Conservation (phyloP, 2,888 invertebrate genomes). For the Drosophila yooni region DNA sequence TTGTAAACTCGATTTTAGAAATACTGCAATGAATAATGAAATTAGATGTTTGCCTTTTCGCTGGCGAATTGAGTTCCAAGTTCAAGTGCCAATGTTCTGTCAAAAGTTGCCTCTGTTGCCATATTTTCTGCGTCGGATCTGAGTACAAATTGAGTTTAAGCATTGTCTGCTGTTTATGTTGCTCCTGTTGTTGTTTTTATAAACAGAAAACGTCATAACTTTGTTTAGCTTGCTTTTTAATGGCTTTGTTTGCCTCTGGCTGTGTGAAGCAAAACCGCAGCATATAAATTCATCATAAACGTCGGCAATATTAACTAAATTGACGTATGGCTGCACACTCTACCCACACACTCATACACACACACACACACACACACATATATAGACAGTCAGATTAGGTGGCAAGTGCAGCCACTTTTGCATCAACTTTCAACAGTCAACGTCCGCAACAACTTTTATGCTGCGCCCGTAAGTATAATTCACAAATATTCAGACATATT, state of each 20-base stretch:
- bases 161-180: conserved; percentile 23
- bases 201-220: conserved; percentile 65
- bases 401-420: conserved; percentile 37
- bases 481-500: not conserved
- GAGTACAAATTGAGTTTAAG: conserved; percentile 68
- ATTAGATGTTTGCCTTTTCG: conserved; percentile 11
- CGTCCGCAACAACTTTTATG: conserved; percentile 23
- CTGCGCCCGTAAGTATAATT: conserved; percentile 14
- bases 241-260: conserved; percentile 62
- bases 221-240: conserved; percentile 63
- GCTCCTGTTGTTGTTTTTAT: conserved; percentile 20
- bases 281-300: conserved; percentile 72
- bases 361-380: conserved; percentile 2
- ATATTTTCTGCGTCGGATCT: conserved; percentile 15
- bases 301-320: conserved; percentile 71
- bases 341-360: not conserved
- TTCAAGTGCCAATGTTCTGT: conserved; percentile 70
- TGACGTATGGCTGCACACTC: conserved; percentile 58
- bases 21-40: conserved; percentile 22
- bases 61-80: conserved; percentile 34
- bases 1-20: conserved; percentile 4
- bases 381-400: conserved; percentile 20
- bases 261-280: conserved; percentile 54
- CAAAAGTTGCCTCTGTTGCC: conserved; percentile 47
- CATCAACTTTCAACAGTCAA: conserved; percentile 29